Evolutionary conservation across 2,888 invertebrate species (phyloP), one percentile per base, ranked within the genome.

Genomic region (Pseudococcus jackbeardsleyi): DNA sequence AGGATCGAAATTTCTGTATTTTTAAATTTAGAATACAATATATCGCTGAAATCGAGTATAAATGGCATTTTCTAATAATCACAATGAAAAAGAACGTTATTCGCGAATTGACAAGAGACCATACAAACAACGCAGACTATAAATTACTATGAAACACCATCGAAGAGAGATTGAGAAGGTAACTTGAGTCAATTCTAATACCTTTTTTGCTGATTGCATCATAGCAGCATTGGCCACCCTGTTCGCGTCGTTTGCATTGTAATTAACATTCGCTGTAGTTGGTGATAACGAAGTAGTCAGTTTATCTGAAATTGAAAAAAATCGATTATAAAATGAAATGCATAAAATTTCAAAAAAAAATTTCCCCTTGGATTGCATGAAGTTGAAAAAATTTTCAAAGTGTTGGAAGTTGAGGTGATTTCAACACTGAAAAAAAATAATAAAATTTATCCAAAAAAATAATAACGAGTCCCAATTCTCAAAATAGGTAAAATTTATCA

Each of bases 261-360:
- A 87, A 87, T 87, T 87, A 77, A 42, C 87, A 87, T 77, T 17
- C 17, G 22, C n/a, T 5, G 48, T 0, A n/a, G 48, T 87, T n/a
- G 87, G 79, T 11, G 79, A 77, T 42, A 77, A n/a, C 48, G 87
- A 48, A n/a, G 50, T 5, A 11, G 72, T 54, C 4, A 48, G 22
- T 87, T 79, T 87, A 87, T 87, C 87, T 87, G 50, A 11, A 87
- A 87, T 17, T 19, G n/a, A n/a, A 54, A 50, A 54, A 7, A 54
- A n/a, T 50, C 54, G n/a, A 50, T 17, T n/a, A 54, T 4, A 2
- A 2, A 54, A 54, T n/a, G n/a, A n/a, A 54, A n/a, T 54, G 54
- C 4, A 46, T 46, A 46, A 50, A 50, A 15, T 50, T 12, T 50
- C 9, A 42, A 42, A 42, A 3, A 7, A 6, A 42, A 0, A 42